Evolutionary conservation across 2,888 invertebrate genomes (phyloP).

Genomic region (Tortricodes alternella): DNA sequence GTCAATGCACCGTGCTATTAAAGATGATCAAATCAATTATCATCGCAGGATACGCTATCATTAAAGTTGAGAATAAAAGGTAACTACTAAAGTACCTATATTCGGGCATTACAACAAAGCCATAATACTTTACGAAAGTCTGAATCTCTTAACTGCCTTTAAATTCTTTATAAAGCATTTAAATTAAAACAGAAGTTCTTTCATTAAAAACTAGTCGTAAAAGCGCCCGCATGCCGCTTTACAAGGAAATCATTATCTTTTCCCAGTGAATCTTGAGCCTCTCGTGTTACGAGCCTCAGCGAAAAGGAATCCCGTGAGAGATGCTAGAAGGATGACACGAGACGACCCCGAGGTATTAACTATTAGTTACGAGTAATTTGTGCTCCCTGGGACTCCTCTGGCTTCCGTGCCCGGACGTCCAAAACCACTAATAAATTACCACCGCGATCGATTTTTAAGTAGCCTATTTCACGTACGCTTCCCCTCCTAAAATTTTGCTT

Average conservation of each 20-base stretch:
- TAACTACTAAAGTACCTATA: neutral
- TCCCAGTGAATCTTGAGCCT: conserved; percentile 8
- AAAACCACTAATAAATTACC: conserved; percentile 7
- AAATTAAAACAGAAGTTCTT: conserved; percentile 14
- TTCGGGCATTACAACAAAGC: neutral
- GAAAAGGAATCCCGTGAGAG: conserved; percentile 8
- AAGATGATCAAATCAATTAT: too few relatives aligned
- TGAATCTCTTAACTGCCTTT: neutral
- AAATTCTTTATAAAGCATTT: conserved; percentile 7
- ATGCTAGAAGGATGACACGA: neutral
- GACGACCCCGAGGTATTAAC: conserved; percentile 6
- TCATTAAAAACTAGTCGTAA: conserved; percentile 9
- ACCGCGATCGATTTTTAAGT: conserved; percentile 26
- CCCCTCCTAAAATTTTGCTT: neutral
- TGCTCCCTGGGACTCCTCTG: conserved; percentile 1
- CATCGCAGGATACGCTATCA: too few relatives aligned
- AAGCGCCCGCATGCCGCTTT: conserved; percentile 12
- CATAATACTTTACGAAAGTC: neutral
- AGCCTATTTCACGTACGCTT: conserved; percentile 6
- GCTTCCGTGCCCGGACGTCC: conserved; percentile 1
- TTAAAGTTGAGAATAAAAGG: too few relatives aligned
- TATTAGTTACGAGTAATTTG: conserved; percentile 25
- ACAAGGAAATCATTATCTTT: conserved; percentile 12
- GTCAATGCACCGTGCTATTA: too few relatives aligned
- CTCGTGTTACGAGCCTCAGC: neutral